phyloP scores from a whole-genome alignment of 2,797 vertebrate genomes.

The Acridotheres tristis region DNA sequence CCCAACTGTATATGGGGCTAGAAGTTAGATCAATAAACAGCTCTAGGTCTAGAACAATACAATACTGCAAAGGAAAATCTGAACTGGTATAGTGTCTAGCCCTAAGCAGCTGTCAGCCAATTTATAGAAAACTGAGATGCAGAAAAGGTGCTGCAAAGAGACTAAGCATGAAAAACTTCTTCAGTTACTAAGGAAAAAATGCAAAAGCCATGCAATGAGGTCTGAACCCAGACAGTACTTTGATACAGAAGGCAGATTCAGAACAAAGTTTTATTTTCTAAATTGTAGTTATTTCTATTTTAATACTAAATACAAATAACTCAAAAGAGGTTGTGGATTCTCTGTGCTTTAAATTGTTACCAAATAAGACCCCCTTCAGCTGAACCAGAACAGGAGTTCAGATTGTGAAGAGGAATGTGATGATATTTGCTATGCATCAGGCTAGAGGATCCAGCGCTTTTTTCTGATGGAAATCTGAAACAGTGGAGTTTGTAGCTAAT shows the following conservation, averaged over 20 bases:
- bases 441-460: not conserved
- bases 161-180: not conserved
- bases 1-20: rapidly evolving
- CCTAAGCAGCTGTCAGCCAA: not conserved
- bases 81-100: not conserved
- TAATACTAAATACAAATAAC: not conserved
- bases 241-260: not conserved
- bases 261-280: not conserved
- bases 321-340: not conserved
- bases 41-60: not conserved
- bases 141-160: not conserved
- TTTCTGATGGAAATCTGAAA: not conserved
- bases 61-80: not conserved
- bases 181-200: not conserved
- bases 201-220: not conserved
- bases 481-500: not conserved
- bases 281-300: not conserved
- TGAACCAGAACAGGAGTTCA: not conserved
- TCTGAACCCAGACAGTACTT: not conserved
- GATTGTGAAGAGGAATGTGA: not conserved
- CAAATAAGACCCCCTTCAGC: not conserved
- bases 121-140: not conserved
- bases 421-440: not conserved
- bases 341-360: not conserved
- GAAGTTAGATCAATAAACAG: not conserved